These are phyloP conservation scores for Cyprinodon diabolis DNA, from an alignment of 2,797 vertebrate genomes.

Conservation along the genomic window DNA sequence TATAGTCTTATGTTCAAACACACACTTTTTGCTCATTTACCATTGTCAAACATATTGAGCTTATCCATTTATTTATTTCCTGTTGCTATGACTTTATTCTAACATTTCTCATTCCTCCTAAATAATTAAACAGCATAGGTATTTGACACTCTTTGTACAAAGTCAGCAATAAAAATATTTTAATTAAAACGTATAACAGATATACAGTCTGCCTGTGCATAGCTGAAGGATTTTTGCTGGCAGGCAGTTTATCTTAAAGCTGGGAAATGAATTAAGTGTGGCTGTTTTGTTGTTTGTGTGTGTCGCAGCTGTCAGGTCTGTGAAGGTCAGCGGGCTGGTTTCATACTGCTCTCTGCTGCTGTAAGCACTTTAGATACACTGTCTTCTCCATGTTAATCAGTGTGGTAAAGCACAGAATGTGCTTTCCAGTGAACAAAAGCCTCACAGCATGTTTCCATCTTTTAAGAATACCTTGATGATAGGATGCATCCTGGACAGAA, in stretches of 20 bases:
- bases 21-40: neutral
- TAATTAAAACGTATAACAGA: neutral
- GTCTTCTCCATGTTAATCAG: slow-evolving; percentile 67
- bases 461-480: slow-evolving; percentile 15
- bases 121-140: neutral
- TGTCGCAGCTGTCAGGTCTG: slow-evolving; percentile 55
- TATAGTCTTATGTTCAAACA: neutral
- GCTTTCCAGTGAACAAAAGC: slow-evolving; percentile 32
- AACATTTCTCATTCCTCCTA: neutral
- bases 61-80: neutral
- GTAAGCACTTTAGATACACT: slow-evolving; percentile 59
- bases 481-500: slow-evolving; percentile 16
- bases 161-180: neutral
- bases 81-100: neutral
- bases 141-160: neutral
- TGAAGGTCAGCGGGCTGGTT: slow-evolving; percentile 69
- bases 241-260: slow-evolving; percentile 27
- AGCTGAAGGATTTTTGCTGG: neutral
- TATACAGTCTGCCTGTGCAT: neutral
- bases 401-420: slow-evolving; percentile 24
- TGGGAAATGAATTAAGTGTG: slow-evolving; percentile 18
- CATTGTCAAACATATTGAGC: neutral
- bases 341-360: slow-evolving; percentile 62
- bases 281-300: slow-evolving; percentile 32
- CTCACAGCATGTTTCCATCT: slow-evolving; percentile 17